Conservation (phyloP, 2,888 invertebrate species). For the Folsomia manolachei region DNA sequence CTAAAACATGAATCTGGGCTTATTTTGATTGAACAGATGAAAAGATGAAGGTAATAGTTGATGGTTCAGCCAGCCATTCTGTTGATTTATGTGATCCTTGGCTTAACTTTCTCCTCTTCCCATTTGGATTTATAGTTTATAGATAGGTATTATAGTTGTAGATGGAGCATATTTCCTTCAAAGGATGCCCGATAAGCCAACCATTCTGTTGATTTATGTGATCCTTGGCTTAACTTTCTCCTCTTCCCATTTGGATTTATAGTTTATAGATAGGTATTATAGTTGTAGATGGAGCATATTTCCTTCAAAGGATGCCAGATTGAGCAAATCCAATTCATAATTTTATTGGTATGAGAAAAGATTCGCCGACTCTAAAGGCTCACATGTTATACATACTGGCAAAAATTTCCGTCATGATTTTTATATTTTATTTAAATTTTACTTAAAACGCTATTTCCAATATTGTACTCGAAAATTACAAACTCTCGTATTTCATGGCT, state of each 20-base stretch:
- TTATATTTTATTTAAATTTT: background rate
- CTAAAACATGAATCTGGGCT: background rate
- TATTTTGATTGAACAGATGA: constrained; percentile 8
- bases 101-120: constrained; percentile 32
- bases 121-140: background rate
- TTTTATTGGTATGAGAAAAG: background rate
- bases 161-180: background rate
- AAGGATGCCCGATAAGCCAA: no score
- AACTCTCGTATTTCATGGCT: background rate
- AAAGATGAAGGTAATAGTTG: constrained; percentile 3
- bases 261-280: no score
- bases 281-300: background rate
- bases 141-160: no score
- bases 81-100: constrained; percentile 42
- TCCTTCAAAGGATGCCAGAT: background rate
- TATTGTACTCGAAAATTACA: no score
- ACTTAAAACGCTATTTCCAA: background rate
- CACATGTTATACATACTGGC: no score
- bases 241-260: background rate
- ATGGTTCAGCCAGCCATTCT: constrained; percentile 29
- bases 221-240: constrained; percentile 38
- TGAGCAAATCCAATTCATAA: constrained; percentile 1
- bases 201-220: constrained; percentile 45
- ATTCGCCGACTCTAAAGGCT: no score
- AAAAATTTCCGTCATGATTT: background rate